Conservation (phyloP, 1,140 invertebrate species). For the Leptopilina clavipes region DNA sequence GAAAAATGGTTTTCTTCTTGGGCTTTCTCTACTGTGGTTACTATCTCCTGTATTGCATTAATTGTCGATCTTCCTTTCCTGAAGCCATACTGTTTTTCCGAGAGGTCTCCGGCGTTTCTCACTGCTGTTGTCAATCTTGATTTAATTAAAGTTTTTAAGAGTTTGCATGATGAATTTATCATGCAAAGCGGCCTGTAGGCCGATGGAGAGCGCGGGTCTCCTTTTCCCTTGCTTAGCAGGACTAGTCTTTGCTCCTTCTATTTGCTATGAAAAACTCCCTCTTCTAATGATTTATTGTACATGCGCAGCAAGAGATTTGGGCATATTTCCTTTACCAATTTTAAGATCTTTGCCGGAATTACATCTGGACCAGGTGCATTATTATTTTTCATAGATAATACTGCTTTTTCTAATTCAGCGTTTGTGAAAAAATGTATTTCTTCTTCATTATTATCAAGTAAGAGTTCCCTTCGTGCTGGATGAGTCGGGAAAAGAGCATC, state of each 20-base stretch:
- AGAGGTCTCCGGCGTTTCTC: not conserved
- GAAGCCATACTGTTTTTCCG: conserved; percentile 22
- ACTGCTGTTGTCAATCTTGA: not conserved
- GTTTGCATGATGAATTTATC: conserved; percentile 11
- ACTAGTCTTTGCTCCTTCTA: conserved; percentile 34
- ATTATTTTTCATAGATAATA: not conserved
- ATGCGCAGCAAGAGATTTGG: not conserved
- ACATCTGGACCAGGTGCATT: conserved; percentile 34
- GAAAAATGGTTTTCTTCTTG: not conserved
- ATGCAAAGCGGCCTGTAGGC: conserved; percentile 34
- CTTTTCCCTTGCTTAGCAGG: conserved; percentile 36
- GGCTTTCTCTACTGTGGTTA: not conserved
- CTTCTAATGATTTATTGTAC: not conserved
- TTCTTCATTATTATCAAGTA: not conserved
- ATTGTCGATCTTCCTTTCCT: conserved; percentile 17
- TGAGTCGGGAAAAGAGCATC: conserved; percentile 51
- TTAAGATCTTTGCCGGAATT: not conserved
- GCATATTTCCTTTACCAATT: not conserved
- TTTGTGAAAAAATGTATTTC: not conserved
- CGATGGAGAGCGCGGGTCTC: not conserved
- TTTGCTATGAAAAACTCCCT: not conserved
- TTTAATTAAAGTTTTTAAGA: conserved; percentile 3
- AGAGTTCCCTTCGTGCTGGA: not conserved
- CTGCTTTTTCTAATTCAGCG: not conserved
- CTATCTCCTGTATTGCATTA: not conserved